Evolutionary conservation across 2,113 vertebrate genomes (phyloP), one percentile per base, ranked within the genome.

Genomic region (Epinephelus lanceolatus): DNA sequence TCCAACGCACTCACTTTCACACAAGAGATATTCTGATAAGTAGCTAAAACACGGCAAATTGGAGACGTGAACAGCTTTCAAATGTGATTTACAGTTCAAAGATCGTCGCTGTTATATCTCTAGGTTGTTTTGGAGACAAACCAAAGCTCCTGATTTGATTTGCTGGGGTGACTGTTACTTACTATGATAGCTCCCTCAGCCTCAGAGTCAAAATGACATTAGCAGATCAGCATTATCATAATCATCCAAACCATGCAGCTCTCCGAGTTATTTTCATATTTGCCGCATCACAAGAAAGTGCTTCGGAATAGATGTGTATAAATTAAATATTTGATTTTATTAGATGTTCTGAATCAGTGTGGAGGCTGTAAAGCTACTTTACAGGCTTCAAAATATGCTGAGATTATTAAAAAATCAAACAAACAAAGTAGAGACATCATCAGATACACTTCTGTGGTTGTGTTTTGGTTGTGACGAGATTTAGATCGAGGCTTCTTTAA

Each of bases 1-100:
- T 94, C 89, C 81, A 91, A 86, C 88, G 72, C 91, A 87, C 85
- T 92, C 90, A 86, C 92, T 93, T 89, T 92, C 91, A 93, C 90
- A 92, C 83, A 72, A 89, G 91, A 93, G 94, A 94, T 95, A 87
- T 87, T 87, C 88, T 79, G 91, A 94, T 95, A 95, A 93, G 89
- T 89, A 92, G 88, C 93, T 94, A 86, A 92, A 92, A 92, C 86
- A 87, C 76, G 10, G 87, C 86, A 93, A 93, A 95, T 94, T 93
- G 89, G 83, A 94, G 87, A 93, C 68, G 85, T 68, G 78, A 90
- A 90, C 86, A 88, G 90, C 90, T 93, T 92, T 93, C 86, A 94
- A 91, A 94, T 93, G 89, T 91, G 90, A 93, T 94, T 94, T 93
- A 83, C 87, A 90, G 91, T 93, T 95, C 93, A 93, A 94, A 94